Percentiles rank a stretch among this genome's conserved stretches.
These are phyloP conservation scores for Phytoseiulus persimilis DNA, from an alignment of 2,888 invertebrate species.

Conservation along the genomic window DNA sequence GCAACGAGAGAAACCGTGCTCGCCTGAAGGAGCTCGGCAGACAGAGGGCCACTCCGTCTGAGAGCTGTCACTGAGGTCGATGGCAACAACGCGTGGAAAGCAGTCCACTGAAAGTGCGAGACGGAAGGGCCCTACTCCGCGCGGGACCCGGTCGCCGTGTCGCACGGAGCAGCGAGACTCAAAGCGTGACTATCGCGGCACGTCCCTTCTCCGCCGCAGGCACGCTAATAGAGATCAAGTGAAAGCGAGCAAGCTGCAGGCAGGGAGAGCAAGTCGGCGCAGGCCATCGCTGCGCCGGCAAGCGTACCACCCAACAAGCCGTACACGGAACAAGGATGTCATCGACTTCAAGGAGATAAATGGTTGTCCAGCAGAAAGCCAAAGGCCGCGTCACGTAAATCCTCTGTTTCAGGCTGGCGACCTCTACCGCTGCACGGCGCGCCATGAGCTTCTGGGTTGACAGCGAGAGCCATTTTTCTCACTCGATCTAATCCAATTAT, in stretches of 20 bases:
- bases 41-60: too few relatives aligned
- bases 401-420: background rate
- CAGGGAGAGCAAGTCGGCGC: background rate
- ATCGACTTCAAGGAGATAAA: background rate
- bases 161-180: background rate
- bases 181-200: background rate
- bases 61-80: too few relatives aligned
- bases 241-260: background rate
- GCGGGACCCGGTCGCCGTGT: background rate
- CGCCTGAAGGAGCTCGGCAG: too few relatives aligned
- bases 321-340: background rate
- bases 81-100: too few relatives aligned
- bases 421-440: background rate
- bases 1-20: too few relatives aligned
- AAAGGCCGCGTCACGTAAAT: background rate
- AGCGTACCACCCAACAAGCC: background rate
- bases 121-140: background rate
- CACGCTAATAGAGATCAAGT: background rate
- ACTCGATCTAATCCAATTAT: constrained; percentile 5
- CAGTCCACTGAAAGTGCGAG: too few relatives aligned
- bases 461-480: background rate
- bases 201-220: background rate
- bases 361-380: background rate
- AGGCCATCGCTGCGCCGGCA: background rate
- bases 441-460: background rate